Evolutionary conservation across 2,888 invertebrate genomes (phyloP).

Genomic region (Agrochola litura): DNA sequence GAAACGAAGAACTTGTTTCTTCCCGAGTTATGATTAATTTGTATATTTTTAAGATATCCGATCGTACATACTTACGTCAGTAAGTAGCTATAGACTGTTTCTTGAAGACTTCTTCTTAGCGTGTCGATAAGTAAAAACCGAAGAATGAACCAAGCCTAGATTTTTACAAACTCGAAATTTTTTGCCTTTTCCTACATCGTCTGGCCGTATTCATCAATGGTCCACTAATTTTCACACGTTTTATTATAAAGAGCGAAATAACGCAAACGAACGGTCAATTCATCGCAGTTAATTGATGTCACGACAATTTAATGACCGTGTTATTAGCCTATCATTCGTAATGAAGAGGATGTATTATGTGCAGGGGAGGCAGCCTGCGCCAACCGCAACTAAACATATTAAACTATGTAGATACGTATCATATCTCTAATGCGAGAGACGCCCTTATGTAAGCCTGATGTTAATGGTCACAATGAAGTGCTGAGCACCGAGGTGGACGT

Average conservation of each 20-base stretch:
- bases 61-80: neutral
- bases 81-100: neutral
- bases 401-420: conserved; percentile 27
- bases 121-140: neutral
- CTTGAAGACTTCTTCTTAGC: neutral
- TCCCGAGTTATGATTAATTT: conserved; percentile 57
- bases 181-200: conserved; percentile 66
- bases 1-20: conserved; percentile 49
- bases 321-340: conserved; percentile 67
- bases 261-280: conserved; percentile 70
- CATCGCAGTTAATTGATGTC: conserved; percentile 78
- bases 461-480: conserved; percentile 47
- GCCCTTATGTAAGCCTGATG: conserved; percentile 43
- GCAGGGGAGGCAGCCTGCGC: conserved; percentile 33
- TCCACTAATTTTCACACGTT: conserved; percentile 73
- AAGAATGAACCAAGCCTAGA: neutral
- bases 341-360: conserved; percentile 58
- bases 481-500: conserved; percentile 61
- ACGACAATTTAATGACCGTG: conserved; percentile 74
- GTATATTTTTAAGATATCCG: conserved; percentile 36
- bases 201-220: conserved; percentile 61
- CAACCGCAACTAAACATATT: conserved; percentile 42
- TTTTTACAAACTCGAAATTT: neutral
- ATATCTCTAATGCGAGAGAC: conserved; percentile 36
- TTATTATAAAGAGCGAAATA: conserved; percentile 73